A percentile compares a stretch with the other conserved stretches of the same genome.
These are phyloP conservation scores for Hemicordylus capensis DNA, from an alignment of 2,113 vertebrate species.

Conservation along the genomic window DNA sequence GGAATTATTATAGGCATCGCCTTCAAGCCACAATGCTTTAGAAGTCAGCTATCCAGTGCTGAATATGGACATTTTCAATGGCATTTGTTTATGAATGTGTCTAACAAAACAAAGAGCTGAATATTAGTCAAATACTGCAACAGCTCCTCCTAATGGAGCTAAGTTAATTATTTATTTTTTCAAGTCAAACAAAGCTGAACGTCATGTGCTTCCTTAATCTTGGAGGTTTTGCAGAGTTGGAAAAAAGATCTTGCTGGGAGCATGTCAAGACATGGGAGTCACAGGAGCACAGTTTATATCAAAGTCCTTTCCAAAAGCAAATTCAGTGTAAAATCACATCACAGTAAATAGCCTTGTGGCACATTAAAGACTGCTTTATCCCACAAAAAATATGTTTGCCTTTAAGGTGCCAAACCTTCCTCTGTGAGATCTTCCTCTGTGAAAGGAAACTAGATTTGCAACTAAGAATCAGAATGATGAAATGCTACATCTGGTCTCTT, in stretches of 20 bases:
- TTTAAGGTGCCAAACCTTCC: background rate
- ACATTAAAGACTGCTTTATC: background rate
- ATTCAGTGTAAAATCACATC: background rate
- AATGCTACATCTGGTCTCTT: too few relatives aligned
- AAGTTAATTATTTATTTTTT: conserved; percentile 26
- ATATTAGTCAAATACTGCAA: conserved; percentile 77
- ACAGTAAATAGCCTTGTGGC: background rate
- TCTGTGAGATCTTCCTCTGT: too few relatives aligned
- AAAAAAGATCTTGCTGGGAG: background rate
- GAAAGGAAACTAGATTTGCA: too few relatives aligned
- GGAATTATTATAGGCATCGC: background rate
- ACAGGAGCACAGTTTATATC: background rate
- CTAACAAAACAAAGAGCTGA: conserved; percentile 7
- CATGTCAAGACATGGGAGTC: background rate
- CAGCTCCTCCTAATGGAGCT: conserved; percentile 88
- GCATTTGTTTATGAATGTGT: conserved; percentile 34
- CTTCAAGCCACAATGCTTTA: background rate
- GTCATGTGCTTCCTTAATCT: background rate
- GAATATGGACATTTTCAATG: background rate
- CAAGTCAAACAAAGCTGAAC: accelerated
- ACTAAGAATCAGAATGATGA: too few relatives aligned
- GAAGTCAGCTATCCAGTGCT: background rate
- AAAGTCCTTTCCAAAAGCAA: background rate
- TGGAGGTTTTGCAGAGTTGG: background rate
- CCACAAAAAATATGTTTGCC: background rate